Conservation (phyloP, 2,113 vertebrate species). For the Vulpes ferrilata region DNA sequence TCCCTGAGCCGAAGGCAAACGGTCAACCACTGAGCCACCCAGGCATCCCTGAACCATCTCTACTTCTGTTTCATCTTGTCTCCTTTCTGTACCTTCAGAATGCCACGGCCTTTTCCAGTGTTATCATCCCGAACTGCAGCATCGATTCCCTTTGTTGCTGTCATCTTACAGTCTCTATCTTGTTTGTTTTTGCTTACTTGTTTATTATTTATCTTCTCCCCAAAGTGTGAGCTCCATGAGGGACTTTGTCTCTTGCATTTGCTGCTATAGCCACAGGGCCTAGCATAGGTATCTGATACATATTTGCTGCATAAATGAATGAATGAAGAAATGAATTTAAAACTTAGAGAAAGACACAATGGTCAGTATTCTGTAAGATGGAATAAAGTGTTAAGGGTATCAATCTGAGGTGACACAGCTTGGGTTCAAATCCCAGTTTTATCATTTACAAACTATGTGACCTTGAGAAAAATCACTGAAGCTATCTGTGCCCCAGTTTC, state of each 20-base stretch:
- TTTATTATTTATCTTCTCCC: neutral
- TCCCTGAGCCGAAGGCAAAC: no score
- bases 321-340: neutral
- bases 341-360: neutral
- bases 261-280: neutral
- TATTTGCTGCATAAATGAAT: constrained; percentile 18
- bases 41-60: neutral
- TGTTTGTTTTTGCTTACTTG: neutral
- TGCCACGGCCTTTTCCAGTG: neutral
- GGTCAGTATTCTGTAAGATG: neutral
- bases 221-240: neutral
- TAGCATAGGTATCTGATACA: neutral
- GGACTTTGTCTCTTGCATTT: neutral
- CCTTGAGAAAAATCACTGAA: neutral
- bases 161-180: neutral
- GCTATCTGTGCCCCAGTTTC: neutral
- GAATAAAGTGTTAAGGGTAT: neutral
- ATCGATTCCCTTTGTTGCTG: neutral
- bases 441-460: neutral
- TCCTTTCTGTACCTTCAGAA: neutral
- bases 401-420: neutral
- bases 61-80: neutral
- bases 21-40: no score
- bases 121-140: neutral
- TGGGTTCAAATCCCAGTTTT: neutral